Conservation (phyloP, 2,113 vertebrate genomes). For the Sitta europaea region DNA sequence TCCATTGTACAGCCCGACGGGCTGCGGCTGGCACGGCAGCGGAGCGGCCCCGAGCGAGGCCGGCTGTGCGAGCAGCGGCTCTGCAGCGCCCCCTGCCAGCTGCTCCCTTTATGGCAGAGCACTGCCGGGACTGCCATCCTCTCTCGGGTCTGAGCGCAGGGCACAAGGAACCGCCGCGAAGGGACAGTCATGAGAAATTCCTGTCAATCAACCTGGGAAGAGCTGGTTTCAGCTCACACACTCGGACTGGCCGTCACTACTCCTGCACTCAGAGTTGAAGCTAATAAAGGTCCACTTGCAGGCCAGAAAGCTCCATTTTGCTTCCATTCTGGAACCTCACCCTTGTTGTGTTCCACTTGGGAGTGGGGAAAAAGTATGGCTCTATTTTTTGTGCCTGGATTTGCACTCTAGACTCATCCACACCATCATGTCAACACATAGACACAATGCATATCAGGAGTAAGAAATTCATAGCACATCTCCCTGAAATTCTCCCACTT, state of each 20-base stretch:
- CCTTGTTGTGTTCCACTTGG: neutral
- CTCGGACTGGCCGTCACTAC: neutral
- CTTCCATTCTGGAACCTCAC: neutral
- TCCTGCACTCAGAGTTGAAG: neutral
- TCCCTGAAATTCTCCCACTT: neutral
- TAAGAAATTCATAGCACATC: neutral
- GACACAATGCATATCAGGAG: neutral
- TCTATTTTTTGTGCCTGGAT: neutral
- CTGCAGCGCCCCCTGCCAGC: constrained; percentile 48
- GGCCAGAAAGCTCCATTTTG: neutral
- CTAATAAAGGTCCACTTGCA: neutral
- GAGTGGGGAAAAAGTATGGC: neutral
- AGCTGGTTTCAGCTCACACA: neutral
- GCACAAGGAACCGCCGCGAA: neutral
- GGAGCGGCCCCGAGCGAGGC: neutral
- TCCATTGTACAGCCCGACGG: neutral
- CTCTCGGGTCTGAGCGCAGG: too few relatives aligned
- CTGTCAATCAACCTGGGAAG: neutral
- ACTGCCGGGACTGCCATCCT: neutral
- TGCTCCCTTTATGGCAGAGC: neutral
- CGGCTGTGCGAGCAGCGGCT: neutral
- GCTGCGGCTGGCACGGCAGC: neutral
- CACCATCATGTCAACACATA: neutral
- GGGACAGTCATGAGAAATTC: neutral
- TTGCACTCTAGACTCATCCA: neutral